phyloP scores from a whole-genome alignment of 1,140 invertebrate species.

The Sesamia nonagrioides region DNA sequence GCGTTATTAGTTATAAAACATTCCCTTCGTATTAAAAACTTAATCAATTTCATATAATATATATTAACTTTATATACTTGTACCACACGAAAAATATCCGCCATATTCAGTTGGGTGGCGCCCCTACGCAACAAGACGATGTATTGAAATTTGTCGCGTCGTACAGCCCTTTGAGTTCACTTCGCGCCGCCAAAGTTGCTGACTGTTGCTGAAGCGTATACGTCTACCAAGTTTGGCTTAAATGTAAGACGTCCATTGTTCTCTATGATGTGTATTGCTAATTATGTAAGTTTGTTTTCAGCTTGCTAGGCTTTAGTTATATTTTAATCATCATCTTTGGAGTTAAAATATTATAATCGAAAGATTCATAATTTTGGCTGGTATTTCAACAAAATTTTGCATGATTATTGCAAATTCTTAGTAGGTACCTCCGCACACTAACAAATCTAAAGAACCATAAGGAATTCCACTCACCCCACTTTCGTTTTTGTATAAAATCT shows the following conservation, averaged over 20 bases:
- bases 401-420: too few relatives aligned
- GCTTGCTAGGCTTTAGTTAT: not conserved
- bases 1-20: too few relatives aligned
- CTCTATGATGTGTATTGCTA: slow-evolving; percentile 34
- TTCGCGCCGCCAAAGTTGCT: slow-evolving; percentile 55
- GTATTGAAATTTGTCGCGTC: slow-evolving; percentile 77
- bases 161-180: slow-evolving; percentile 52
- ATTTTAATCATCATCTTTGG: not conserved
- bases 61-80: slow-evolving; percentile 40
- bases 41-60: not conserved
- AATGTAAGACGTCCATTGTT: slow-evolving; percentile 37
- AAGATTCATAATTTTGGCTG: not conserved
- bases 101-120: slow-evolving; percentile 63
- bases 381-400: too few relatives aligned
- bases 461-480: too few relatives aligned
- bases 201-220: slow-evolving; percentile 39
- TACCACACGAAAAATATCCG: slow-evolving; percentile 54
- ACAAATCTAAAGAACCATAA: too few relatives aligned
- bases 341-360: not conserved
- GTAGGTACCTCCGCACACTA: too few relatives aligned
- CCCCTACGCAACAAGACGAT: slow-evolving; percentile 62
- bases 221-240: slow-evolving; percentile 33
- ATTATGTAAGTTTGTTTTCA: slow-evolving; percentile 26
- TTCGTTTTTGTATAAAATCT: too few relatives aligned
- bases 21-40: too few relatives aligned